These are phyloP conservation scores for Piezodorus guildinii DNA, from an alignment of 1,140 invertebrate genomes.

Conservation along the genomic window DNA sequence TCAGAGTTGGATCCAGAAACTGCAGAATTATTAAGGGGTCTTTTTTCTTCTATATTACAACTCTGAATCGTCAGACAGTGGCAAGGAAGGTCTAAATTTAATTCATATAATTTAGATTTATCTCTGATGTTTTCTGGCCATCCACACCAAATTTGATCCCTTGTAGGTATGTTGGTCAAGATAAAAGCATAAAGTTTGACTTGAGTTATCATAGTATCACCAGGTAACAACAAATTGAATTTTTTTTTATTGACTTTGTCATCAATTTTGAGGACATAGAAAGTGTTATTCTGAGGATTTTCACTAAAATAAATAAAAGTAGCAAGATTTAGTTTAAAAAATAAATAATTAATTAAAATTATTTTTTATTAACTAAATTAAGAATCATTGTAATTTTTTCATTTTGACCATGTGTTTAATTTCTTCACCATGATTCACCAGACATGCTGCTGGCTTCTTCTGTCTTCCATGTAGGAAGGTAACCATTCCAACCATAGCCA, in stretches of 20 bases:
- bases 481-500: too few relatives aligned
- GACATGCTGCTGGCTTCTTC: too few relatives aligned
- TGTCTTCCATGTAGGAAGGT: too few relatives aligned
- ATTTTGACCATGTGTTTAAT: too few relatives aligned
- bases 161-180: slow-evolving; percentile 69
- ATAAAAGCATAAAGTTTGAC: slow-evolving; percentile 72
- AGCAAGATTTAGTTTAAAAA: background rate
- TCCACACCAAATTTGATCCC: slow-evolving; percentile 42
- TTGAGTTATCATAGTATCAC: slow-evolving; percentile 64
- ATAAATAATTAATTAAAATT: background rate
- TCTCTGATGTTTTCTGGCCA: slow-evolving; percentile 37
- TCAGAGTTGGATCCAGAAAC: background rate
- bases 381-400: slow-evolving; percentile 48
- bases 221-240: slow-evolving; percentile 61
- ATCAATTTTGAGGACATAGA: slow-evolving; percentile 35
- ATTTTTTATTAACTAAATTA: background rate
- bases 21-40: background rate
- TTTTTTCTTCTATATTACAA: background rate
- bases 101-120: slow-evolving; percentile 53
- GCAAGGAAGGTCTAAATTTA: slow-evolving; percentile 54
- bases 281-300: background rate
- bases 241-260: slow-evolving; percentile 51
- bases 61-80: slow-evolving; percentile 35
- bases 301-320: slow-evolving; percentile 1
- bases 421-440: too few relatives aligned